phyloP scores from a whole-genome alignment of 1,140 invertebrate species.

The Ectropis grisescens region DNA sequence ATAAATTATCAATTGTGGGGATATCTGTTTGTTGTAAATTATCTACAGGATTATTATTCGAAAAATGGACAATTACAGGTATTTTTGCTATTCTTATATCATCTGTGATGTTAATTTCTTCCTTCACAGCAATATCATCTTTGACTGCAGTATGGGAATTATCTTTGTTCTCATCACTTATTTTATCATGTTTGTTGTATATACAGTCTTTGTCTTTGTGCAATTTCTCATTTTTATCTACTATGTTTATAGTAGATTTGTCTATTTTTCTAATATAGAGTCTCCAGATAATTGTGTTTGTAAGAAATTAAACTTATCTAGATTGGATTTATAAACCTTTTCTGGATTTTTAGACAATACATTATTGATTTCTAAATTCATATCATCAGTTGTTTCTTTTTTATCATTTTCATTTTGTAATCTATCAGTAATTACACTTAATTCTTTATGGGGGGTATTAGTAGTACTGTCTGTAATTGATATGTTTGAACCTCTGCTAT shows the following conservation, averaged over 20 bases:
- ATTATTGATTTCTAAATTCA: constrained; percentile 20
- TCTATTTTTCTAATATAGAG: no score
- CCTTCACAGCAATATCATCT: constrained; percentile 11
- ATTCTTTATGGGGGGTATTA: constrained; percentile 19
- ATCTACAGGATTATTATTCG: no score
- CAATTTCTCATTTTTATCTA: constrained; percentile 1
- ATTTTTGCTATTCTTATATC: constrained; percentile 49
- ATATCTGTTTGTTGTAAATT: no score
- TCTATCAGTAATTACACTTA: constrained; percentile 9
- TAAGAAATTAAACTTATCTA: constrained; percentile 56
- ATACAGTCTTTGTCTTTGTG: constrained; percentile 19
- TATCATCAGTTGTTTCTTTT: constrained; percentile 1
- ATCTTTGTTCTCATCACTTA: constrained; percentile 5
- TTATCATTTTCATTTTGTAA: constrained; percentile 1
- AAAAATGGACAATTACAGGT: no score
- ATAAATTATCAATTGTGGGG: no score
- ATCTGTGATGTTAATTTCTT: constrained; percentile 52
- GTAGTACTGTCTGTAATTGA: constrained; percentile 49
- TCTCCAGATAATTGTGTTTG: constrained; percentile 51
- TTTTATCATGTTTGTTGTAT: constrained; percentile 11
- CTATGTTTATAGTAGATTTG: neutral
- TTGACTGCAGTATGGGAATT: constrained; percentile 1
- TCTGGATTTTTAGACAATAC: constrained; percentile 25
- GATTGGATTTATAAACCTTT: constrained; percentile 48
- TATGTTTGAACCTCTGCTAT: no score